Percentiles rank a stretch among this genome's conserved stretches.
These are phyloP conservation scores for Poecilia gillii DNA, from an alignment of 2,797 vertebrate genomes.

Conservation along the genomic window DNA sequence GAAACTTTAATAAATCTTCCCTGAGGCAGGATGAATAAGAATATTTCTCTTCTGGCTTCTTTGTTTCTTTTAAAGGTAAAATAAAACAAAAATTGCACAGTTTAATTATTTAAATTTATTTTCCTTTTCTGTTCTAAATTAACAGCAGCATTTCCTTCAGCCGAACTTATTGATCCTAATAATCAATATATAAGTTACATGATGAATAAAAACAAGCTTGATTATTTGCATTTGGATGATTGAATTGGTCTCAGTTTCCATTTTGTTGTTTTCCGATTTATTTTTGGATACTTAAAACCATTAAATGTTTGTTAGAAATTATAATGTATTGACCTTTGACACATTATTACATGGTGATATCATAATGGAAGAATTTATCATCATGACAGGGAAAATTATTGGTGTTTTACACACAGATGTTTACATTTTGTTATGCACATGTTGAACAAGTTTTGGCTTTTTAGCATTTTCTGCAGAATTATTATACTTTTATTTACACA, in stretches of 20 bases:
- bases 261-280: no score
- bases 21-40: not conserved
- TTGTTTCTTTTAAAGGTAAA: not conserved
- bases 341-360: no score
- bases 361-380: no score
- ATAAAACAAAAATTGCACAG: not conserved
- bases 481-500: not conserved
- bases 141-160: not conserved
- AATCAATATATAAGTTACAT: no score
- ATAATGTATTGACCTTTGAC: no score
- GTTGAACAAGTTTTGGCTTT: not conserved
- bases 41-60: not conserved
- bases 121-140: not conserved
- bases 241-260: no score
- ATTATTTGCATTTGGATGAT: no score
- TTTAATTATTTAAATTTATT: not conserved
- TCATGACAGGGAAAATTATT: no score
- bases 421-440: not conserved
- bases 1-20: not conserved
- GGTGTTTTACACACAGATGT: not conserved
- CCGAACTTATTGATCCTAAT: not conserved
- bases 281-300: no score
- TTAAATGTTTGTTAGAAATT: no score
- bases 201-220: no score
- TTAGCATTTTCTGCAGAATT: not conserved